Percentiles rank a stretch among this genome's conserved stretches.
Evolutionary conservation across 2,113 vertebrate genomes (phyloP).

Genomic region (Amphiprion ocellaris): DNA sequence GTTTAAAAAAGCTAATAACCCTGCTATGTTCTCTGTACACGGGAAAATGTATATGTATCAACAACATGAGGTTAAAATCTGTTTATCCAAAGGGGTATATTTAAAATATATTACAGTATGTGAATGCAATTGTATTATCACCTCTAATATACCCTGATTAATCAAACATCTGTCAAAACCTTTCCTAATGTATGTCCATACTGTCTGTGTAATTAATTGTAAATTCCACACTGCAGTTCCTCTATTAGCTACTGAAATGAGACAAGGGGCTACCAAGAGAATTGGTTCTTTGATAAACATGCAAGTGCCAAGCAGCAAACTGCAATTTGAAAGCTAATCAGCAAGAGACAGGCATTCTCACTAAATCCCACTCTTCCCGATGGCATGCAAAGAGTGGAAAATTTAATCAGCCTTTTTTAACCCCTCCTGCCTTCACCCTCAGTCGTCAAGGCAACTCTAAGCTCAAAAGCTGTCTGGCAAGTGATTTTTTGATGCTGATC

Average conservation of each 20-base stretch:
- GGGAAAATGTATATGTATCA: not conserved
- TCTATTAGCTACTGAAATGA: constrained; percentile 40
- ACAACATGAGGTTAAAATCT: too few relatives aligned
- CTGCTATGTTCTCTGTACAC: not conserved
- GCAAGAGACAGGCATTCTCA: constrained; percentile 75
- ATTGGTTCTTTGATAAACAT: constrained; percentile 71
- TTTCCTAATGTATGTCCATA: not conserved
- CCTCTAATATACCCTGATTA: not conserved
- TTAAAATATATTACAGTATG: not conserved
- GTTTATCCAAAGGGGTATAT: too few relatives aligned
- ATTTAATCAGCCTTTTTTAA: constrained; percentile 81
- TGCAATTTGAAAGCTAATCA: constrained; percentile 78
- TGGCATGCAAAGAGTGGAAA: constrained; percentile 78
- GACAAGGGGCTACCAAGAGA: constrained; percentile 37
- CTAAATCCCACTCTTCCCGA: constrained; percentile 77
- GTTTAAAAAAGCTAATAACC: not conserved
- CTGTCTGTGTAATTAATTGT: constrained; percentile 17
- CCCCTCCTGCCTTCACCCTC: constrained; percentile 72
- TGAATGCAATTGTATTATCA: not conserved
- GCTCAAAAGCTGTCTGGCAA: constrained; percentile 78
- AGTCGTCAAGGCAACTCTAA: constrained; percentile 82
- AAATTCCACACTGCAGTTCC: not conserved
- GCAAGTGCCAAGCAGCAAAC: constrained; percentile 62
- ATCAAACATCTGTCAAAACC: not conserved
- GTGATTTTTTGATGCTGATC: constrained; percentile 68